Conservation (phyloP, 2,888 invertebrate species). For the Caenorhabditis imperialis region DNA sequence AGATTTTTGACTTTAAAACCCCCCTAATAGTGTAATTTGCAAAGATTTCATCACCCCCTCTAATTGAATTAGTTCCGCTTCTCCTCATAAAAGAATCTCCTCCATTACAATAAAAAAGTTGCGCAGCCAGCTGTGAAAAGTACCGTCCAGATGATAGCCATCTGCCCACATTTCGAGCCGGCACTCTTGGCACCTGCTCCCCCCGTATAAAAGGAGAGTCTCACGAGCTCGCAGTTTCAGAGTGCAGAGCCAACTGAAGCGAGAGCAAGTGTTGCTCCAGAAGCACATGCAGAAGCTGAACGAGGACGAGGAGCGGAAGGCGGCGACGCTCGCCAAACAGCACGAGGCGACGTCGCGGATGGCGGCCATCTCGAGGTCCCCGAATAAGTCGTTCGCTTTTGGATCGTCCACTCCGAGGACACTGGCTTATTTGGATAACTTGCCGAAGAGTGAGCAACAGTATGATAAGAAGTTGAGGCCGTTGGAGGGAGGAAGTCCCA, state of each 20-base stretch:
- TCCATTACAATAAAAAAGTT: too few relatives aligned
- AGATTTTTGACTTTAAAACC: too few relatives aligned
- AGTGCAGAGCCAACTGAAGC: slow-evolving; percentile 52
- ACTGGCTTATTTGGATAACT: slow-evolving; percentile 69
- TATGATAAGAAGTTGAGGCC: slow-evolving; percentile 62
- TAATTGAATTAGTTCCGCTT: too few relatives aligned
- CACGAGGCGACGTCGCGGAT: slow-evolving; percentile 73
- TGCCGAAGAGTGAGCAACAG: slow-evolving; percentile 57
- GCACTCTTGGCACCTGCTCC: too few relatives aligned
- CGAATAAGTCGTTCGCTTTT: slow-evolving; percentile 71
- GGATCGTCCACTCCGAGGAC: slow-evolving; percentile 76
- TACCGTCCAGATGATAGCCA: too few relatives aligned
- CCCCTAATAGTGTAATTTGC: too few relatives aligned
- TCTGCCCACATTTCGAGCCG: too few relatives aligned
- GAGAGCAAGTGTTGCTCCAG: slow-evolving; percentile 66
- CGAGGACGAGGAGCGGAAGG: slow-evolving; percentile 56
- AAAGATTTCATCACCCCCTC: too few relatives aligned
- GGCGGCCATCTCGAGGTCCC: slow-evolving; percentile 57
- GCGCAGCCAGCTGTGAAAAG: too few relatives aligned
- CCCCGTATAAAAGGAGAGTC: too few relatives aligned
- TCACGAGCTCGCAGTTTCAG: too few relatives aligned
- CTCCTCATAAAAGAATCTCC: too few relatives aligned
- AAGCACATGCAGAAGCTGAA: slow-evolving; percentile 57
- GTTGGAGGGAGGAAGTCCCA: slow-evolving; percentile 6
- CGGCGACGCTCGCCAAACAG: slow-evolving; percentile 60